Conservation (phyloP, 1,140 invertebrate species). For the Neomicropteryx cornuta region DNA sequence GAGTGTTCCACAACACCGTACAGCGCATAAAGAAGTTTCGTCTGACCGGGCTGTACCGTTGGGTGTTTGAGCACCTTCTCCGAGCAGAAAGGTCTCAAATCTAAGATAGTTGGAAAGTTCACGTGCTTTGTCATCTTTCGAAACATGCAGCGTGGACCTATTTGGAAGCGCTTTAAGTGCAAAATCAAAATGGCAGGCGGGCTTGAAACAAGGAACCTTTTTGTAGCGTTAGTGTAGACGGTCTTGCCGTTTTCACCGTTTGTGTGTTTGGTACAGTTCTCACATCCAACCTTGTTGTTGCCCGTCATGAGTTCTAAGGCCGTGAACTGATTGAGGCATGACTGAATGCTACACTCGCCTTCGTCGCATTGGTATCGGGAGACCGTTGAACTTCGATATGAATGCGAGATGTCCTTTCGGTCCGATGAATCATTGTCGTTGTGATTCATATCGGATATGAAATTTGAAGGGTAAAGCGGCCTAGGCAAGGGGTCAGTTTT, state of each 20-base stretch:
- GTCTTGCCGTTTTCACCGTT: conserved; percentile 57
- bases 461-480: too few relatives aligned
- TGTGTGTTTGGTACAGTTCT: conserved; percentile 69
- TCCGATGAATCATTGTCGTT: conserved; percentile 17
- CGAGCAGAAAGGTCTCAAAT: conserved; percentile 86
- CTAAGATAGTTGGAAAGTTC: conserved; percentile 75
- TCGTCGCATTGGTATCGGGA: conserved; percentile 59
- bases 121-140: conserved; percentile 79
- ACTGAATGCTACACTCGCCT: conserved; percentile 72
- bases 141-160: conserved; percentile 42
- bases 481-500: too few relatives aligned
- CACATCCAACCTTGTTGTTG: conserved; percentile 87
- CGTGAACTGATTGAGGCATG: conserved; percentile 87
- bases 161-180: conserved; percentile 85
- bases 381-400: conserved; percentile 38
- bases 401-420: conserved; percentile 19
- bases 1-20: conserved; percentile 94
- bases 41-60: conserved; percentile 49
- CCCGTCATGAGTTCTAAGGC: conserved; percentile 77
- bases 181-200: conserved; percentile 90
- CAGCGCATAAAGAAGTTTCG: conserved; percentile 72
- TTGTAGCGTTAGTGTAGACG: conserved; percentile 81
- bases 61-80: conserved; percentile 57
- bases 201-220: conserved; percentile 81
- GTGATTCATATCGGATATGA: too few relatives aligned